Evolutionary conservation across 1,140 invertebrate genomes (phyloP).

Genomic region (Prorops nasuta): DNA sequence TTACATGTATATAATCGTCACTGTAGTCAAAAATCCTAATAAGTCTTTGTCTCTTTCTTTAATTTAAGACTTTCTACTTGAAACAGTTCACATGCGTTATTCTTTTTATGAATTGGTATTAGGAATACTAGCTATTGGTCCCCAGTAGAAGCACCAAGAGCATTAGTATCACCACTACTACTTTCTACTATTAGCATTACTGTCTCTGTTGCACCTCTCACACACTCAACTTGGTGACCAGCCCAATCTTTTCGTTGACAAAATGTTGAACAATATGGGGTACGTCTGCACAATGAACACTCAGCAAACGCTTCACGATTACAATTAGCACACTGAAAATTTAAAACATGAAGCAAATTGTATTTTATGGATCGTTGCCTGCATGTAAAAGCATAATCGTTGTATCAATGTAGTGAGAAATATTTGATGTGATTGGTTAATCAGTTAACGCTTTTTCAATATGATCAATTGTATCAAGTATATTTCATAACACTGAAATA

Average conservation of each 20-base stretch:
- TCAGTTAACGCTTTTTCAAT: not conserved
- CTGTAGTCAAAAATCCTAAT: not conserved
- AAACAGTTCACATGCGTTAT: conserved; percentile 23
- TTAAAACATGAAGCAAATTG: conserved; percentile 12
- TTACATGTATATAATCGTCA: not conserved
- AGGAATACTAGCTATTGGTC: conserved; percentile 53
- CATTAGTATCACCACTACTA: conserved; percentile 41
- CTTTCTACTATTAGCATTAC: conserved; percentile 64
- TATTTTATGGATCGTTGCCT: too few species aligned
- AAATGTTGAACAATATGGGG: conserved; percentile 83
- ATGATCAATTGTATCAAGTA: too few species aligned
- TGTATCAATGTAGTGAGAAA: too few species aligned
- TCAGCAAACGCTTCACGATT: conserved; percentile 81
- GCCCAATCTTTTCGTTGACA: conserved; percentile 87
- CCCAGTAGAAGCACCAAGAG: conserved; percentile 33
- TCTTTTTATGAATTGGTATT: conserved; percentile 37
- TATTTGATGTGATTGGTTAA: too few species aligned
- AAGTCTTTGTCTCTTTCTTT: conserved; percentile 20
- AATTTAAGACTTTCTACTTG: conserved; percentile 10
- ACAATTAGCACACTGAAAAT: conserved; percentile 78
- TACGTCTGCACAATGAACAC: conserved; percentile 79
- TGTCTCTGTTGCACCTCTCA: conserved; percentile 63
- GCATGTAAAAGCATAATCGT: too few species aligned
- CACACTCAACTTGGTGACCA: conserved; percentile 80
- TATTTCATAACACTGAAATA: too few species aligned